These are phyloP conservation scores for Clunio marinus DNA, from an alignment of 2,888 invertebrate genomes.

Conservation along the genomic window DNA sequence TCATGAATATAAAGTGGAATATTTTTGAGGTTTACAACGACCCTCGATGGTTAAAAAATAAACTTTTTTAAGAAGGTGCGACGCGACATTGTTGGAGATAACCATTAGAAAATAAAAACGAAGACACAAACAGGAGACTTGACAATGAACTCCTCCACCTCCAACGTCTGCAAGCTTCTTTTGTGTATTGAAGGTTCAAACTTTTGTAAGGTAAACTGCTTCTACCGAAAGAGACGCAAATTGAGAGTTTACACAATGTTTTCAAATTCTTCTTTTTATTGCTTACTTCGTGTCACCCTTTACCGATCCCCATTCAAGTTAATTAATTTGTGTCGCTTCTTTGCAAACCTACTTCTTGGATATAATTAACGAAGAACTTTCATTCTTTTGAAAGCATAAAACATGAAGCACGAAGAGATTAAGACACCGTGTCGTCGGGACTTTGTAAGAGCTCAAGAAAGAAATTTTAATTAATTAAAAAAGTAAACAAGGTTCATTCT, in stretches of 20 bases:
- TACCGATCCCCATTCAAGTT: neutral
- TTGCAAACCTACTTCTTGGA: neutral
- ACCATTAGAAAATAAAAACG: neutral
- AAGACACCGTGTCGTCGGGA: neutral
- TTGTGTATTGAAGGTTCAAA: neutral
- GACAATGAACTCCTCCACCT: too few relatives aligned
- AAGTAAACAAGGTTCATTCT: neutral
- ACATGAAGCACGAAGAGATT: neutral
- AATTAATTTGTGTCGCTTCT: neutral
- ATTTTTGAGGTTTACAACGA: neutral
- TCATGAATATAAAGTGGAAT: constrained; percentile 1
- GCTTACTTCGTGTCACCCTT: neutral
- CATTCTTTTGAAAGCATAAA: too few relatives aligned
- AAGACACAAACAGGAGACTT: too few relatives aligned
- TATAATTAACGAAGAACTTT: neutral
- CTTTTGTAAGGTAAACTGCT: neutral
- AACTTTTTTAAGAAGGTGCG: neutral
- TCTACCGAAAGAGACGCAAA: neutral
- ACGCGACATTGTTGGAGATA: neutral
- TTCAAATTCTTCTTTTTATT: neutral
- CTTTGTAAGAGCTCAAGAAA: neutral
- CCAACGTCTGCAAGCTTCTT: neutral
- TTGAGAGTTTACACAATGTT: neutral
- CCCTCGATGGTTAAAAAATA: neutral
- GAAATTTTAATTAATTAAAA: constrained; percentile 10